Evolutionary conservation across 2,113 vertebrate genomes (phyloP).

Genomic region (Boulengeromyrus knoepffleri): DNA sequence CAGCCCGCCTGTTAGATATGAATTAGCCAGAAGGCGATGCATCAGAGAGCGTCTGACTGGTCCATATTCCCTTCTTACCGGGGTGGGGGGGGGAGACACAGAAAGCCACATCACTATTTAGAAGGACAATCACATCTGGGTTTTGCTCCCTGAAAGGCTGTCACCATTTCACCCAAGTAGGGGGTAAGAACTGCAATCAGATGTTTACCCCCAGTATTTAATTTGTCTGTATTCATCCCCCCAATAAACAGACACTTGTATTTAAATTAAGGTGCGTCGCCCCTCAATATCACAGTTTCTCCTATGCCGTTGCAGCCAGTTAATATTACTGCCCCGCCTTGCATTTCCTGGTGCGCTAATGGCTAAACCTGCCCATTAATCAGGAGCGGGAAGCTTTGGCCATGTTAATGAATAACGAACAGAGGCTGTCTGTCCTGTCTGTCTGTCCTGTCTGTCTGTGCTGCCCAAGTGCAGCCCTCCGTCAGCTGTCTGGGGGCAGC

Average conservation of each 20-base stretch:
- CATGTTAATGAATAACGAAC: neutral
- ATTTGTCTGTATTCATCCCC: neutral
- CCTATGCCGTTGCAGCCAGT: neutral
- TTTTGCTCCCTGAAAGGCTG: neutral
- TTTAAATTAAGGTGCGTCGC: neutral
- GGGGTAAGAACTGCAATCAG: neutral
- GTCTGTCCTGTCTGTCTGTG: neutral
- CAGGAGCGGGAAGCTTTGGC: neutral
- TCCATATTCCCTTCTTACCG: neutral
- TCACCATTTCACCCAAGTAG: neutral
- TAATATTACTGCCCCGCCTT: neutral
- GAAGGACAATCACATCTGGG: neutral
- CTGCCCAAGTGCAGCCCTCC: neutral
- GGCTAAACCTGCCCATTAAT: neutral
- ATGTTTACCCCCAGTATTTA: neutral
- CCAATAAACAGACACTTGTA: neutral
- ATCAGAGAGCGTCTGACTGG: neutral
- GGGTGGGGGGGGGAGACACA: neutral
- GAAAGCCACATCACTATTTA: neutral
- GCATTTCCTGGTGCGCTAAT: neutral
- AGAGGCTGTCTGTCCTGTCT: neutral
- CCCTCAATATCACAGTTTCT: neutral
- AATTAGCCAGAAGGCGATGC: neutral
- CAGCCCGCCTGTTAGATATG: neutral
- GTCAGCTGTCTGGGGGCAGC: neutral